phyloP scores from a whole-genome alignment of 1,140 invertebrate genomes.

The Drosophila guanche region DNA sequence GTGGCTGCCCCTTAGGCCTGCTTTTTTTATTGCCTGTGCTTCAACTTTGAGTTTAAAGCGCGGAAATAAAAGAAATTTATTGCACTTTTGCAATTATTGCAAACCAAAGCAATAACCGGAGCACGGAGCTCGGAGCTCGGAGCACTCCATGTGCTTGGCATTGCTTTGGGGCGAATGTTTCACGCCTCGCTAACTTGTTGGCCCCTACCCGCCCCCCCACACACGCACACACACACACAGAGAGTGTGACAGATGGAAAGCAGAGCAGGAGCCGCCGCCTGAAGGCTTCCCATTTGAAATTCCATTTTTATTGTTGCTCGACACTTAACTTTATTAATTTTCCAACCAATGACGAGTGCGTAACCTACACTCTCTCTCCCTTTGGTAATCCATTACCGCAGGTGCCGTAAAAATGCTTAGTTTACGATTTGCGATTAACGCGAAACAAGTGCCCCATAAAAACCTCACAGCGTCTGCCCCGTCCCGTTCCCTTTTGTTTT shows the following conservation, averaged over 20 bases:
- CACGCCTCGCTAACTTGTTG: conserved; percentile 70
- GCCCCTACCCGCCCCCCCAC: conserved; percentile 11
- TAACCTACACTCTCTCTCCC: conserved; percentile 12
- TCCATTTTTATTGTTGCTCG: conserved; percentile 76
- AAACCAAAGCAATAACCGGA: conserved; percentile 67
- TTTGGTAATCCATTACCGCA: conserved; percentile 79
- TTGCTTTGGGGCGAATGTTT: conserved; percentile 45
- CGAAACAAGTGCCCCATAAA: conserved; percentile 80
- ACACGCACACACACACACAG: conserved; percentile 11
- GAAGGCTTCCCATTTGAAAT: conserved; percentile 33
- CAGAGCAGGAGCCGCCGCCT: conserved; percentile 11
- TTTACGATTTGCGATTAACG: conserved; percentile 81
- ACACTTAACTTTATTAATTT: conserved; percentile 82
- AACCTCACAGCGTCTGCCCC: conserved; percentile 49
- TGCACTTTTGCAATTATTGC: conserved; percentile 76
- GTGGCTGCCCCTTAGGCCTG: conserved; percentile 13
- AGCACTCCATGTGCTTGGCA: conserved; percentile 54
- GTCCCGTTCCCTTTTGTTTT: conserved; percentile 4
- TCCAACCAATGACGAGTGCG: conserved; percentile 66
- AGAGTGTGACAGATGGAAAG: conserved; percentile 3
- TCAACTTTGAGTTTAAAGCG: conserved; percentile 45
- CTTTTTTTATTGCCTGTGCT: conserved; percentile 10
- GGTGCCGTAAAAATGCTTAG: conserved; percentile 81
- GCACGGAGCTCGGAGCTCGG: conserved; percentile 1
- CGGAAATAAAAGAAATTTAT: conserved; percentile 68